Percentiles rank a stretch among this genome's conserved stretches.
phyloP scores from a whole-genome alignment of 2,888 invertebrate genomes.

The Chloroclystis v-ata region DNA sequence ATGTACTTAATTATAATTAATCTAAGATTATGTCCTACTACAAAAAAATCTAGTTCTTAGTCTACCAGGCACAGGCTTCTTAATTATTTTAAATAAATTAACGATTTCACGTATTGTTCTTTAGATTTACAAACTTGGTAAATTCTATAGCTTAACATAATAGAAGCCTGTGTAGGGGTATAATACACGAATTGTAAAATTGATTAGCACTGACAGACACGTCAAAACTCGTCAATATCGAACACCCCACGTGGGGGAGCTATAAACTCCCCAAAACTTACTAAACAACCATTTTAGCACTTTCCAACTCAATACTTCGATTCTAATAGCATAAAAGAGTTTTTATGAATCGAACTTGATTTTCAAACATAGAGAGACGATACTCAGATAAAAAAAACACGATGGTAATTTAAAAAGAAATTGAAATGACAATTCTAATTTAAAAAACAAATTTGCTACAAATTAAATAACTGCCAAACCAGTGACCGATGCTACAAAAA shows the following conservation, averaged over 20 bases:
- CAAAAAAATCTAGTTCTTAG: too few relatives aligned
- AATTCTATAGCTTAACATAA: too few relatives aligned
- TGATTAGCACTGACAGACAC: constrained; percentile 29
- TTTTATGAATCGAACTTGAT: background rate
- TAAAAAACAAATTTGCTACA: constrained; percentile 8
- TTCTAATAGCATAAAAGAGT: background rate
- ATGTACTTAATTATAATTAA: too few relatives aligned
- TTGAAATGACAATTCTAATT: constrained; percentile 6
- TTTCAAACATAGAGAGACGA: too few relatives aligned
- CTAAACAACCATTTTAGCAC: constrained; percentile 28
- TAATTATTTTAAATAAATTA: too few relatives aligned
- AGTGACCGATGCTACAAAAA: constrained; percentile 23
- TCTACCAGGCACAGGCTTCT: too few relatives aligned
- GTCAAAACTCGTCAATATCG: constrained; percentile 30
- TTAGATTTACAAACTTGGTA: too few relatives aligned
- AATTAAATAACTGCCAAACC: constrained; percentile 21
- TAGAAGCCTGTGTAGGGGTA: constrained; percentile 18
- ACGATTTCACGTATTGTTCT: too few relatives aligned
- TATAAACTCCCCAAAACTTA: constrained; percentile 15
- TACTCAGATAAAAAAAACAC: too few relatives aligned
- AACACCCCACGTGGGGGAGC: constrained; percentile 22
- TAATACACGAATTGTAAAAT: constrained; percentile 26
- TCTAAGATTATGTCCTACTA: too few relatives aligned
- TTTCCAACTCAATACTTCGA: constrained; percentile 15
- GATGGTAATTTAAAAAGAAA: too few relatives aligned